These are phyloP conservation scores for Xestia rhomboidea DNA, from an alignment of 2,888 invertebrate species.

Conservation along the genomic window DNA sequence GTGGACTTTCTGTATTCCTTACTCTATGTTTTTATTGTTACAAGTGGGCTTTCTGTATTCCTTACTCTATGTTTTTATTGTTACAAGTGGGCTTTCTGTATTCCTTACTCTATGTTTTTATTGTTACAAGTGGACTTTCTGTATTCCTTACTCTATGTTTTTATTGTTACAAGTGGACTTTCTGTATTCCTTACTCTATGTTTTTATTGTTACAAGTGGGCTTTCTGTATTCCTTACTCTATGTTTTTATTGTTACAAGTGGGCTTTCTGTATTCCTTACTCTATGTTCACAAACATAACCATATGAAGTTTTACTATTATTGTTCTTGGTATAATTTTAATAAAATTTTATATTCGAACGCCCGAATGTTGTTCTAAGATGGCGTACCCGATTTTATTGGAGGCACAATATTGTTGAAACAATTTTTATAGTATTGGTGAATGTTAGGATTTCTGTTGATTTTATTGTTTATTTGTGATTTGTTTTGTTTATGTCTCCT, in stretches of 20 bases:
- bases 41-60: constrained; percentile 6
- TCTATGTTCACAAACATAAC: constrained; percentile 28
- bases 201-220: neutral
- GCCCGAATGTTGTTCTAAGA: constrained; percentile 21
- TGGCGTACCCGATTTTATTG: constrained; percentile 39
- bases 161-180: neutral
- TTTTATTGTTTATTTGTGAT: constrained; percentile 32
- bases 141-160: neutral
- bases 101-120: neutral
- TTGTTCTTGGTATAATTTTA: constrained; percentile 57
- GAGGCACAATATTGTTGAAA: constrained; percentile 35
- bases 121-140: neutral
- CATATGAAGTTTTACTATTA: constrained; percentile 62
- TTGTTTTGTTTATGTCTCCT: constrained; percentile 5
- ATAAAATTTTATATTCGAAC: constrained; percentile 64
- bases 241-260: neutral
- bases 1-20: constrained; percentile 7
- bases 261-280: constrained; percentile 9
- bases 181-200: constrained; percentile 15
- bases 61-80: neutral
- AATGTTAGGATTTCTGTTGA: constrained; percentile 29
- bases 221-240: constrained; percentile 19
- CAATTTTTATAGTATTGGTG: constrained; percentile 34
- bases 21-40: neutral
- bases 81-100: constrained; percentile 1